A percentile compares a stretch with the other conserved stretches of the same genome.
Evolutionary conservation across 53 echinoderm and acorn worm genomes (phyloP).

Genomic region (Echinometra lucunter): DNA sequence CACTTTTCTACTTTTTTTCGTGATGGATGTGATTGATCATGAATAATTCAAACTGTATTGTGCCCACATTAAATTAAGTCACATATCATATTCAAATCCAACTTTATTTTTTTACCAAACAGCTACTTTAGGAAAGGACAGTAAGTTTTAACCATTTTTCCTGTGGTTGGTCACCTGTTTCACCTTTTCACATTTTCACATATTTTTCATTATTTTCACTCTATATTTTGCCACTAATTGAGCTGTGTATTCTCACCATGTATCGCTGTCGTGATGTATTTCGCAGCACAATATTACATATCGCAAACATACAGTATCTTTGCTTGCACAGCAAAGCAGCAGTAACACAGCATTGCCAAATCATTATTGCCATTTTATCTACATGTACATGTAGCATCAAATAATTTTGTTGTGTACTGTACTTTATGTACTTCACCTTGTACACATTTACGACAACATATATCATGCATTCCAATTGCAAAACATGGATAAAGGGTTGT

Average conservation of each 20-base stretch:
- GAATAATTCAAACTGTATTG: not conserved
- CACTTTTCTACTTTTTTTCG: not conserved
- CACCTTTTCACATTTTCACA: no score
- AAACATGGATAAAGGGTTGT: not conserved
- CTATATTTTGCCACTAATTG: not conserved
- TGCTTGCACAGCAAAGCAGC: not conserved
- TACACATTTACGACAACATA: not conserved
- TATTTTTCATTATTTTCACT: no score
- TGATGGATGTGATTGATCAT: not conserved
- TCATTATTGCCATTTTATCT: not conserved
- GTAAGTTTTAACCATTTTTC: not conserved
- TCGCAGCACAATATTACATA: not conserved
- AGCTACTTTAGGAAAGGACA: slow-evolving; percentile 56
- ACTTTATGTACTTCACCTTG: no score
- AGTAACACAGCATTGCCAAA: not conserved
- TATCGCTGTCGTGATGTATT: not conserved
- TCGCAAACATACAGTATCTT: no score
- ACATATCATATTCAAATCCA: not conserved
- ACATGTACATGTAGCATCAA: not conserved
- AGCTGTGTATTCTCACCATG: not conserved
- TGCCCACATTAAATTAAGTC: not conserved
- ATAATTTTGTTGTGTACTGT: not conserved
- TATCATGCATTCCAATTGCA: not conserved
- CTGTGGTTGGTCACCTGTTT: not conserved
- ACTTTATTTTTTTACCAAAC: not conserved